Evolutionary conservation across 2,888 invertebrate genomes (phyloP).

Genomic region (Trilocha varians): DNA sequence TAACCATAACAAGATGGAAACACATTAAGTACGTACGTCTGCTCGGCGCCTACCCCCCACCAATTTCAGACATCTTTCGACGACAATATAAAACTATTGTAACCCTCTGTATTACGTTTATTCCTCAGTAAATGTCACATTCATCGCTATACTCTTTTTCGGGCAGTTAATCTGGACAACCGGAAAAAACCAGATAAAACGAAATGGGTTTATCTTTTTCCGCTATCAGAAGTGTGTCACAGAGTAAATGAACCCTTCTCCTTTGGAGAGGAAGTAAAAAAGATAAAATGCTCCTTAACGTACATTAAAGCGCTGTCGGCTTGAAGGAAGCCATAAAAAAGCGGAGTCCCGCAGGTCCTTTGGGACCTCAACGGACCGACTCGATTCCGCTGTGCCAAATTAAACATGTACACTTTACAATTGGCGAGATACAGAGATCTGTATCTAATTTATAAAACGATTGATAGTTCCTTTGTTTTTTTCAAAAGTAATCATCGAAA

Average conservation of each 20-base stretch:
- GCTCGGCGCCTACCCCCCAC: slow-evolving; percentile 47
- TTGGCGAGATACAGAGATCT: slow-evolving; percentile 12
- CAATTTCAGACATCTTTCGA: slow-evolving; percentile 30
- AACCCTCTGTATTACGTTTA: slow-evolving; percentile 31
- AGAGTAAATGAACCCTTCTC: slow-evolving; percentile 62
- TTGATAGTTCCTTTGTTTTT: background rate
- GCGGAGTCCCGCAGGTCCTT: slow-evolving; percentile 35
- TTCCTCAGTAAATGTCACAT: slow-evolving; percentile 31
- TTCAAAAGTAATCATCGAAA: no score
- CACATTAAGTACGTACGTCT: slow-evolving; percentile 16
- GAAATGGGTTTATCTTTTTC: slow-evolving; percentile 51
- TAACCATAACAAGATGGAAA: background rate
- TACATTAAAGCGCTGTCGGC: slow-evolving; percentile 62
- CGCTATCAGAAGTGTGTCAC: slow-evolving; percentile 58
- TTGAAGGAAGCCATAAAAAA: slow-evolving; percentile 58
- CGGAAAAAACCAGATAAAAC: slow-evolving; percentile 49
- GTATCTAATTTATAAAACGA: slow-evolving; percentile 2
- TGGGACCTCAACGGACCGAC: slow-evolving; percentile 33
- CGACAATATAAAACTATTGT: slow-evolving; percentile 36
- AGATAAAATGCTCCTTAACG: slow-evolving; percentile 67
- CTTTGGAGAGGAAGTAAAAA: slow-evolving; percentile 58
- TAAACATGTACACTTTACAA: slow-evolving; percentile 47
- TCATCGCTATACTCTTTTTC: slow-evolving; percentile 13
- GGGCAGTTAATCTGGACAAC: slow-evolving; percentile 28
- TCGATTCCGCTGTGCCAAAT: slow-evolving; percentile 43